A percentile compares a stretch with the other conserved stretches of the same genome.
Evolutionary conservation across 2,888 invertebrate genomes (phyloP).

Genomic region (Temnothorax rugatulus): DNA sequence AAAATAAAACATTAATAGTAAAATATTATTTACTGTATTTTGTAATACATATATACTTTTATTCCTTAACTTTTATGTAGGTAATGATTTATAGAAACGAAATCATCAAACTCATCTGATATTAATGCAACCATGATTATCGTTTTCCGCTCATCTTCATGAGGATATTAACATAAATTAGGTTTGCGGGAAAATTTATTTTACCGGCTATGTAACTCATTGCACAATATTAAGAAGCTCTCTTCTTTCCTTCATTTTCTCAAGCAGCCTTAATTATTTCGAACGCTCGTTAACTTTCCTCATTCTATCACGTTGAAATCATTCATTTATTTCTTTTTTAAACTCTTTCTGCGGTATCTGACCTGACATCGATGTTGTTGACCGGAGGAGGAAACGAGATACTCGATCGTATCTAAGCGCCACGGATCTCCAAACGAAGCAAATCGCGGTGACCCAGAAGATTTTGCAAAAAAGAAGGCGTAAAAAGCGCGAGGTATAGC

Average conservation of each 20-base stretch:
- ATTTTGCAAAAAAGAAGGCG: conserved; percentile 25
- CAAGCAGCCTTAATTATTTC: not conserved
- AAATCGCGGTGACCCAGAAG: conserved; percentile 47
- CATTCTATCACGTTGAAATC: not conserved
- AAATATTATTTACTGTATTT: not conserved
- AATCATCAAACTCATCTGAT: not conserved
- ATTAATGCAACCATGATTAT: not conserved
- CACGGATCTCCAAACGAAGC: conserved; percentile 32
- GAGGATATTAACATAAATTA: not conserved
- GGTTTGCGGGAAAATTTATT: not conserved
- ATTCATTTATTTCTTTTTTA: conserved; percentile 1
- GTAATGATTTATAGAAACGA: not conserved
- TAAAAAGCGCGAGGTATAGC: not conserved
- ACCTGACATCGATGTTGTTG: not conserved
- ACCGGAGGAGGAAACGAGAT: conserved; percentile 20
- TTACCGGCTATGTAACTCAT: not conserved
- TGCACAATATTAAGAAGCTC: not conserved
- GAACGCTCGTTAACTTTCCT: conserved; percentile 25
- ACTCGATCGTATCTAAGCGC: not conserved
- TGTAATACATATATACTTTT: not conserved
- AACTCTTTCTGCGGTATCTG: conserved; percentile 5
- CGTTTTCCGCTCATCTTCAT: conserved; percentile 8
- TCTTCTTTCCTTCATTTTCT: conserved; percentile 1
- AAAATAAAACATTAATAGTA: conserved; percentile 6
- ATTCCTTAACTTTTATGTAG: not conserved